Conservation (phyloP, 2,113 vertebrate species). For the Festucalex cinctus region DNA sequence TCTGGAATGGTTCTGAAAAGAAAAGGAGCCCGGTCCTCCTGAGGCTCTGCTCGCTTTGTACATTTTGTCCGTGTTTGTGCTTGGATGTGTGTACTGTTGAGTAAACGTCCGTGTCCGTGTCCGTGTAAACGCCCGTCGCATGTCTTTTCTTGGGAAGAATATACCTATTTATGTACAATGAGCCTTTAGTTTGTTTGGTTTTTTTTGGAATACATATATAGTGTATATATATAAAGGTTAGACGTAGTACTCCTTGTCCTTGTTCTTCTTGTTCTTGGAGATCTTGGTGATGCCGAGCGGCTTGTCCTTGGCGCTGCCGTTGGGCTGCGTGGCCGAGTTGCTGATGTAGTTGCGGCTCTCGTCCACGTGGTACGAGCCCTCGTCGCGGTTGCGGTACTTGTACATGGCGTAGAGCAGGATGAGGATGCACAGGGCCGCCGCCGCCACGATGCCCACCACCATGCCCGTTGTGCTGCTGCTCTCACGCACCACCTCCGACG, state of each 20-base stretch:
- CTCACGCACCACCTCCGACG: slow-evolving; percentile 89
- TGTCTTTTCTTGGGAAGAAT: slow-evolving; percentile 53
- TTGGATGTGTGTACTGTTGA: slow-evolving; percentile 36
- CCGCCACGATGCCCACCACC: slow-evolving; percentile 97
- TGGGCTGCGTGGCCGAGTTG: slow-evolving; percentile 97
- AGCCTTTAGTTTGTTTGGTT: slow-evolving; percentile 25
- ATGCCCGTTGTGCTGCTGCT: slow-evolving; percentile 98
- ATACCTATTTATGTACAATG: slow-evolving; percentile 74
- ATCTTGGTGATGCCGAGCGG: slow-evolving; percentile 93
- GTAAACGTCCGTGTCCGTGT: slow-evolving; percentile 62
- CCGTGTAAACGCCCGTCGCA: slow-evolving; percentile 32
- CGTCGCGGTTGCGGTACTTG: slow-evolving; percentile 98
- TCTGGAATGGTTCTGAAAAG: slow-evolving; percentile 56
- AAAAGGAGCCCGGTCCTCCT: slow-evolving; percentile 41
- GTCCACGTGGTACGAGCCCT: slow-evolving; percentile 98
- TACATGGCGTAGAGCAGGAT: slow-evolving; percentile 99
- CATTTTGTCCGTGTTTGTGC: slow-evolving; percentile 61
- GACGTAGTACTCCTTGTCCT: slow-evolving; percentile 99
- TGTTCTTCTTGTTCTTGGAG: slow-evolving; percentile 99
- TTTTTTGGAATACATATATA: slow-evolving; percentile 46
- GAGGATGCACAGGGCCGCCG: slow-evolving; percentile 95
- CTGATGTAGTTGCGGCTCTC: slow-evolving; percentile 99
- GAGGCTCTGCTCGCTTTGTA: slow-evolving; percentile 58
- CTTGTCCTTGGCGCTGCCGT: slow-evolving; percentile 97
- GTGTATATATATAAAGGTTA: slow-evolving; percentile 75